These are phyloP conservation scores for Pelusios castaneus DNA, from an alignment of 2,113 vertebrate genomes.

Conservation along the genomic window DNA sequence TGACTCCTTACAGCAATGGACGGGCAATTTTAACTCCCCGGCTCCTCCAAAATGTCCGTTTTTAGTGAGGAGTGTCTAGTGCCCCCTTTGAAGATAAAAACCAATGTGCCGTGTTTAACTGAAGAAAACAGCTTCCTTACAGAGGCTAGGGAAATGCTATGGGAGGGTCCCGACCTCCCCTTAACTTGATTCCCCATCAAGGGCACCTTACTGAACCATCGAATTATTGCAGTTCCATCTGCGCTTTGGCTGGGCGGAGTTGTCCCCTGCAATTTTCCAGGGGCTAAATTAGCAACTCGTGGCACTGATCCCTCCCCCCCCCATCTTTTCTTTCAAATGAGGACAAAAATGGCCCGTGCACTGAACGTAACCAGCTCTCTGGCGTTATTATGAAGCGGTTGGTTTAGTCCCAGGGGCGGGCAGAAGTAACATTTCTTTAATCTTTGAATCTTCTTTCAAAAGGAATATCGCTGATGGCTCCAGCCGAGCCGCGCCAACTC, in stretches of 20 bases:
- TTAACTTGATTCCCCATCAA: neutral
- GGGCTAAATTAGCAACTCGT: neutral
- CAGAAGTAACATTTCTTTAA: neutral
- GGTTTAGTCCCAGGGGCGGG: neutral
- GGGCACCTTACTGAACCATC: fast-evolving
- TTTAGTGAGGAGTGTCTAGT: neutral
- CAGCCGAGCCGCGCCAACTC: conserved; percentile 28
- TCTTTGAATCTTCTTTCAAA: conserved; percentile 66
- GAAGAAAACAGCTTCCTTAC: neutral
- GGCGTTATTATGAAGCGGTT: neutral
- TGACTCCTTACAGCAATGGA: neutral
- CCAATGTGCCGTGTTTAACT: neutral
- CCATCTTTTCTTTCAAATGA: neutral
- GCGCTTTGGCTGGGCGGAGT: neutral
- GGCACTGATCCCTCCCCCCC: neutral
- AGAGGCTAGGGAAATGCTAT: neutral
- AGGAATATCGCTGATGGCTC: conserved; percentile 50
- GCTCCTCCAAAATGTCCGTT: neutral
- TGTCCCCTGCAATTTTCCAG: neutral
- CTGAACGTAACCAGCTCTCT: neutral
- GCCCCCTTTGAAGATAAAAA: neutral
- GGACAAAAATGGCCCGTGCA: neutral
- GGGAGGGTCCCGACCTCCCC: neutral
- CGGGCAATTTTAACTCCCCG: neutral
- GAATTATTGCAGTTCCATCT: fast-evolving